Base-by-base conservation (phyloP, 2,113 vertebrate species). In the Grantiella picta region DNA sequence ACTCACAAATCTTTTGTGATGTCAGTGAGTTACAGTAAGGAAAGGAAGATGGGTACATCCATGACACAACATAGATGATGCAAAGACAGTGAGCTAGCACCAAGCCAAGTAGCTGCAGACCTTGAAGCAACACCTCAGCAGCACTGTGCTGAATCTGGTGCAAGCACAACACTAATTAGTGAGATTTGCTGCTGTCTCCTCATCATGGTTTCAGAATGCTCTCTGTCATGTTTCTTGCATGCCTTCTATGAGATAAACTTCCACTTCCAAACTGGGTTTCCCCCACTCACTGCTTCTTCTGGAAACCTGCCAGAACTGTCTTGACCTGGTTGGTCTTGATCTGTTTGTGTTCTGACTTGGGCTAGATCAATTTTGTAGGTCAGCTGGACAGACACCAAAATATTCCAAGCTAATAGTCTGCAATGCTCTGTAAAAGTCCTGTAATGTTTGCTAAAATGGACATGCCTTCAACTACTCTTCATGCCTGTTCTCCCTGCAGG, bases 341-440 rank as follows among this genome's bases (percentile, higher is more conserved):
- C 44, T 87, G 82, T 28, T 82, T 83, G 83, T 77, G 23, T 69
- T 72, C 64, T 83, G 75, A 72, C 63, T 79, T 42, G 28, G 25
- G n/a, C 63, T 82, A 80, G 29, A 80, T 52, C 47, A 73, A 50
- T 76, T 92, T 65, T 88, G 57, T 90, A 80, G 68, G 75, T 90
- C 92, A 95, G 21, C 27, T 90, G 82, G 88, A 59, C 33, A 81
- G 64, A 19, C 60, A 89, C 17, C 89, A 90, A 91, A 85, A 89
- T 54, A 33, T 65, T 72, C 36, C 79, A 85, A 82, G 40, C 28
- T 66, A 49, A 57, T 12, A 57, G 54, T 35, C 63, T 73, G 54
- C 47, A 85, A 29, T 35, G 27, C 42, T 63, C 38, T 73, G 25
- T 35, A 61, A 59, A 71, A 86, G 49, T 42, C 31, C 12, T 63